These are phyloP conservation scores for Tuberolachnus salignus DNA, from an alignment of 2,888 invertebrate genomes.

Conservation along the genomic window DNA sequence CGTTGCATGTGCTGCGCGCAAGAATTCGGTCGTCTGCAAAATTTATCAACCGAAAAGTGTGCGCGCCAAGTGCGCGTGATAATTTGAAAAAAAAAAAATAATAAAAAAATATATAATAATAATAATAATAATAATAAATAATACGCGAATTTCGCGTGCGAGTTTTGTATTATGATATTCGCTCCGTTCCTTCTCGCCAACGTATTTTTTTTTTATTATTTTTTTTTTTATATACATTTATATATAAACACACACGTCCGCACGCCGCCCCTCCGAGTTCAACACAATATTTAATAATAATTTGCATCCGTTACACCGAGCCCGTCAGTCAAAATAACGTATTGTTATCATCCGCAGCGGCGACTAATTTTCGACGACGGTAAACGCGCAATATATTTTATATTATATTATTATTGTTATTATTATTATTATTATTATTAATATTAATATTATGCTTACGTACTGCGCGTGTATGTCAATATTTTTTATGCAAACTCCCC, in stretches of 20 bases:
- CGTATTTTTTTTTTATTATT: neutral
- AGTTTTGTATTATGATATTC: too few species aligned
- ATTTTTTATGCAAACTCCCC: too few species aligned
- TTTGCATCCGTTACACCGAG: slow-evolving; percentile 31
- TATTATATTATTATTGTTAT: neutral
- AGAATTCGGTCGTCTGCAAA: slow-evolving; percentile 1
- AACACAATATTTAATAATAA: slow-evolving; percentile 19
- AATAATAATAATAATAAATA: neutral
- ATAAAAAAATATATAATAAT: neutral
- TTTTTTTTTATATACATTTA: neutral
- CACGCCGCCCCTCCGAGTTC: neutral
- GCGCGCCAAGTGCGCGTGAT: neutral
- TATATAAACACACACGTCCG: neutral
- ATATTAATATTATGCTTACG: too few species aligned
- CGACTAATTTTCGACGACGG: neutral
- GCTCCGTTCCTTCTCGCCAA: neutral
- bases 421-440: too few species aligned
- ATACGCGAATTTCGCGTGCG: neutral
- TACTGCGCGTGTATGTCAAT: too few species aligned
- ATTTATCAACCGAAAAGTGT: slow-evolving; percentile 18
- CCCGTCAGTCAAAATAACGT: slow-evolving; percentile 23
- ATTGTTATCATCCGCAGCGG: neutral
- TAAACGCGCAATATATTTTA: neutral
- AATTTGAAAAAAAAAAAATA: slow-evolving; percentile 9
- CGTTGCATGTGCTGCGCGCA: slow-evolving; percentile 5